A percentile compares a stretch with the other conserved stretches of the same genome.
These are phyloP conservation scores for Pristionchus fissidentatus DNA, from an alignment of 2,888 invertebrate species.

Conservation along the genomic window DNA sequence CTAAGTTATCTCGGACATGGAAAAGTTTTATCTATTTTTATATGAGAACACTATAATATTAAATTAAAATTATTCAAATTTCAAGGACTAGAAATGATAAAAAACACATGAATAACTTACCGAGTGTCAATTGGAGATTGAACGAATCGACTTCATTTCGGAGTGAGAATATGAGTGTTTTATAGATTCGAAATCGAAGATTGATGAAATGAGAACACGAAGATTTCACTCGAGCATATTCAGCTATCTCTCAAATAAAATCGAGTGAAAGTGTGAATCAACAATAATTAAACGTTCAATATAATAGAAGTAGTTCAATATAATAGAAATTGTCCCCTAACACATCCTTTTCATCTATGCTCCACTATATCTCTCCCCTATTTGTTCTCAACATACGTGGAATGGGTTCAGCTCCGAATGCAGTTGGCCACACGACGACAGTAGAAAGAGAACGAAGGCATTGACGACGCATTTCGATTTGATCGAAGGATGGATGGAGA, in stretches of 20 bases:
- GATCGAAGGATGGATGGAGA: slow-evolving; percentile 73
- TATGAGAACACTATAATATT: background rate
- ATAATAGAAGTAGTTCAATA: no score
- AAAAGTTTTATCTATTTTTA: no score
- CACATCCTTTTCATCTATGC: no score
- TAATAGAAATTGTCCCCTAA: no score
- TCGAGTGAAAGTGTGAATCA: no score
- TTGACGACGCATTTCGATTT: slow-evolving; percentile 85
- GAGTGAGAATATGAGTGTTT: slow-evolving; percentile 85
- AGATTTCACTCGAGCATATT: slow-evolving; percentile 57
- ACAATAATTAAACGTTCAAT: no score
- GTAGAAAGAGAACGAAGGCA: slow-evolving; percentile 92
- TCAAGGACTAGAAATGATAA: background rate
- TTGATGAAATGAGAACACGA: slow-evolving; percentile 79
- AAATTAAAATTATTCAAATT: background rate
- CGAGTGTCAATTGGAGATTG: slow-evolving; percentile 89
- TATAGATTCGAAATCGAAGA: slow-evolving; percentile 84
- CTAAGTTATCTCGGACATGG: no score
- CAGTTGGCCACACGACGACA: slow-evolving; percentile 91
- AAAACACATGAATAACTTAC: slow-evolving; percentile 74
- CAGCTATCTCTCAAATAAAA: slow-evolving; percentile 7
- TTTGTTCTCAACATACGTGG: slow-evolving; percentile 59
- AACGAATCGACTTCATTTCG: slow-evolving; percentile 88
- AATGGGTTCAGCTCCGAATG: slow-evolving; percentile 82
- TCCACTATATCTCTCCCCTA: no score